Conservation (phyloP, 2,797 vertebrate species). For the Spondyliosoma cantharus region DNA sequence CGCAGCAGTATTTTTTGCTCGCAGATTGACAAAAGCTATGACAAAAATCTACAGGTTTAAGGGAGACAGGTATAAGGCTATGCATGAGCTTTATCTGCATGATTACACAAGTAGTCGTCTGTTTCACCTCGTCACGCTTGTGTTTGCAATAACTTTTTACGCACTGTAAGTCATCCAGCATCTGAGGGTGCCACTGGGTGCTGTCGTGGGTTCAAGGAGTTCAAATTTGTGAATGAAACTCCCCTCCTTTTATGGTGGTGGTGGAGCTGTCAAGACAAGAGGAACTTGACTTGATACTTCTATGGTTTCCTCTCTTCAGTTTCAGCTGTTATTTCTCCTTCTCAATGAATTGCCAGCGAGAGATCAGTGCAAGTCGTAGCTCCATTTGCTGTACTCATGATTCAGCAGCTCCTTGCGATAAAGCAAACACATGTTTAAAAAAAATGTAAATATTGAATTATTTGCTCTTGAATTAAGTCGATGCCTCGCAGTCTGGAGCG, state of each 20-base stretch:
- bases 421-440: neutral
- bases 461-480: conserved; percentile 32
- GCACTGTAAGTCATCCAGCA: conserved; percentile 7
- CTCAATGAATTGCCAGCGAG: conserved; percentile 41
- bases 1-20: neutral
- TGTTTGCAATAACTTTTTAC: conserved; percentile 14
- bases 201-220: conserved; percentile 51
- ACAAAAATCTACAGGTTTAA: neutral
- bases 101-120: neutral
- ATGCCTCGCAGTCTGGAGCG: conserved; percentile 43
- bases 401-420: conserved; percentile 12
- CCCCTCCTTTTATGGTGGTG: conserved; percentile 74
- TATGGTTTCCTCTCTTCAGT: conserved; percentile 59
- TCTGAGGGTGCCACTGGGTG: conserved; percentile 16
- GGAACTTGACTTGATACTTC: conserved; percentile 57
- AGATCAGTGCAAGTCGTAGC: neutral
- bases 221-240: conserved; percentile 80
- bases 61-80: neutral
- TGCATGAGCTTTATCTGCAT: conserved; percentile 7
- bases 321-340: conserved; percentile 42
- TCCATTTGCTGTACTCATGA: neutral
- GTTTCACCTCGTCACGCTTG: neutral
- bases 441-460: conserved; percentile 42
- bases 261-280: conserved; percentile 43
- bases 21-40: neutral